phyloP scores from a whole-genome alignment of 64 coral and sea anemone species.

The Anthopleura sola region DNA sequence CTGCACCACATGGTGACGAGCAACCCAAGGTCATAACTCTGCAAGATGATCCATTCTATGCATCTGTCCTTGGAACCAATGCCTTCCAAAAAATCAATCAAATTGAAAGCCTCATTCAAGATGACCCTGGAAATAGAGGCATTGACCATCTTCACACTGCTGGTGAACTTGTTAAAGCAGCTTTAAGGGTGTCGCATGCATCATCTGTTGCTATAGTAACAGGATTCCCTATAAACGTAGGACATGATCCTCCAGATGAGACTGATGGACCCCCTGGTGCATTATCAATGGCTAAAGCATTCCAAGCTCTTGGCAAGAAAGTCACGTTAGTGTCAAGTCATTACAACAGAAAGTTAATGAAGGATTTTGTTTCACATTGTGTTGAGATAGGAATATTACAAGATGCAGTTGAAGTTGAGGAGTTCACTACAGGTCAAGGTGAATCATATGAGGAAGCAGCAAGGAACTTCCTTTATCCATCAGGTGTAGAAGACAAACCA shows the following conservation, averaged over 20 bases:
- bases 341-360: no score
- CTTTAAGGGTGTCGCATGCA: slow-evolving; percentile 56
- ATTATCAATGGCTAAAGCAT: slow-evolving; percentile 65
- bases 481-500: no score
- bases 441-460: no score
- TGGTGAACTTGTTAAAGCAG: slow-evolving; percentile 71
- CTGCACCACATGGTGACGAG: slow-evolving; percentile 40
- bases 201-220: slow-evolving; percentile 60
- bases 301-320: no score
- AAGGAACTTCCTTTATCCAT: no score
- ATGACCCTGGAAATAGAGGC: slow-evolving; percentile 71
- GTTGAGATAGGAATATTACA: no score
- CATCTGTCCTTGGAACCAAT: slow-evolving; percentile 36
- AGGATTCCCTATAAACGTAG: slow-evolving; percentile 68
- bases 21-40: slow-evolving; percentile 43
- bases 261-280: slow-evolving; percentile 75
- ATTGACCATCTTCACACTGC: slow-evolving; percentile 58
- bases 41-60: slow-evolving; percentile 38
- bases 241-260: slow-evolving; percentile 46
- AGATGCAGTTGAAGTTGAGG: no score
- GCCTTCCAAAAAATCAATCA: slow-evolving; percentile 26
- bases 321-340: no score
- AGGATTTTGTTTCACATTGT: no score
- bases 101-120: slow-evolving; percentile 62
- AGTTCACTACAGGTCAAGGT: no score